Percentiles rank a stretch among this genome's conserved stretches.
Conservation (phyloP, 2,797 vertebrate genomes). For the Trichosurus vulpecula region DNA sequence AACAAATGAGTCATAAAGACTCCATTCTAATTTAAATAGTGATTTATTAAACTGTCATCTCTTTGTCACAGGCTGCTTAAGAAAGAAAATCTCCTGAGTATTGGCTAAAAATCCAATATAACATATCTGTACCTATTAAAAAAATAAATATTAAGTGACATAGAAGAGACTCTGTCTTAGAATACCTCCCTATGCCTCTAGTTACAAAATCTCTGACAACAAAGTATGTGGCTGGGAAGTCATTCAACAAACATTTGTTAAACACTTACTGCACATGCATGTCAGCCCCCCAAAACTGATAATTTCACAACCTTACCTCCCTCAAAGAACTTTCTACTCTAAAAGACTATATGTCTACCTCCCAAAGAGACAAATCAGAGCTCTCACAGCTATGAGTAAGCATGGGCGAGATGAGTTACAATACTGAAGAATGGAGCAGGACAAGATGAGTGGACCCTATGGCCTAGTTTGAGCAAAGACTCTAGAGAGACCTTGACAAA, state of each 20-base stretch:
- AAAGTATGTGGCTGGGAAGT: background rate
- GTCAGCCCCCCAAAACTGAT: background rate
- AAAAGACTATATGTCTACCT: background rate
- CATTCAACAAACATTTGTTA: background rate
- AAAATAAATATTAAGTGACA: background rate
- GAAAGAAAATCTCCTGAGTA: background rate
- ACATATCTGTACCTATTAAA: background rate
- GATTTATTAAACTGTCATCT: background rate
- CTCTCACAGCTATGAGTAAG: background rate
- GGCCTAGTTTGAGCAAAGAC: background rate
- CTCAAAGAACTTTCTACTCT: background rate
- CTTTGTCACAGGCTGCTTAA: background rate
- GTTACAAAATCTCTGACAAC: background rate
- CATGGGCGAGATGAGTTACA: background rate
- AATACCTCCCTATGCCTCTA: background rate
- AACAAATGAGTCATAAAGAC: background rate
- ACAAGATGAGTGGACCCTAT: background rate
- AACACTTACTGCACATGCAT: background rate
- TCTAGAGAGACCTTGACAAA: background rate
- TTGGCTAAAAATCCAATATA: background rate
- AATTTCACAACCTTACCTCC: background rate
- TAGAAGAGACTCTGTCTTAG: background rate
- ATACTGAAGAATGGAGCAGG: too few species aligned
- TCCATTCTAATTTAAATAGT: background rate
- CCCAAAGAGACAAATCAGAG: background rate